Evolutionary conservation across 92 coral and sea anemone genomes (phyloP), one percentile per base, ranked within the genome.

Genomic region (Umimayanthus chanpuru): DNA sequence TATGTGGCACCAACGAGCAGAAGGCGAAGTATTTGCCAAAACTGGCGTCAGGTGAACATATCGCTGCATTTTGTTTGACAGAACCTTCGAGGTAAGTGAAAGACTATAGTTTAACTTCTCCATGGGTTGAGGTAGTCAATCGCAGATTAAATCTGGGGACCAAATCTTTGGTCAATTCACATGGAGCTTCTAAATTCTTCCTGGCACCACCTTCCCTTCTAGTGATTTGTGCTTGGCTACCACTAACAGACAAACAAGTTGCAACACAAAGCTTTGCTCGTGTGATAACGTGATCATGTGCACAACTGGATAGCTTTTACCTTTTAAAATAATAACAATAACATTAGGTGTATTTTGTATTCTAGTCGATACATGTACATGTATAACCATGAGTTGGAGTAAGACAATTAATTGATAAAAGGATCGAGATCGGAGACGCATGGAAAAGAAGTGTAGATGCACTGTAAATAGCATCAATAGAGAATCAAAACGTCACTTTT

Each of bases 51-150:
- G 98, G 98, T 9, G 94, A 95, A 66, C 93, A 95, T 47, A 95
- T 95, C 3, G 98, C 98, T 32, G 96, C 98, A 23, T 95, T 95
- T 64, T 93, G 96, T 73, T 89, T 95, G 7, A 95, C 98, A 56
- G 98, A 94, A 68, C 97, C 97, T 23, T 85, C 95, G 68, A 94
- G 96, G 96, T 94, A 89, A 18, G 49, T 53, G 18, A 61, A 61
- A n/a, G 9, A 38, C 49, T 83, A 11, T 44, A 81, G 68, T 25
- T 29, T 36, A 8, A 8, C 26, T 36, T 15, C 36, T 32, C n/a
- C n/a, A n/a, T n/a, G n/a, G n/a, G n/a, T n/a, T n/a, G n/a, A 25
- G 36, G 41, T 30, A 14, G 43, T 66, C 76, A 18, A 21, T 56
- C 40, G 26, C n/a, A n/a, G n/a, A 12, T 39, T 39, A 5, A 12